Evolutionary conservation across 2,888 invertebrate species (phyloP).

Genomic region (Ganaspis brasiliensis): DNA sequence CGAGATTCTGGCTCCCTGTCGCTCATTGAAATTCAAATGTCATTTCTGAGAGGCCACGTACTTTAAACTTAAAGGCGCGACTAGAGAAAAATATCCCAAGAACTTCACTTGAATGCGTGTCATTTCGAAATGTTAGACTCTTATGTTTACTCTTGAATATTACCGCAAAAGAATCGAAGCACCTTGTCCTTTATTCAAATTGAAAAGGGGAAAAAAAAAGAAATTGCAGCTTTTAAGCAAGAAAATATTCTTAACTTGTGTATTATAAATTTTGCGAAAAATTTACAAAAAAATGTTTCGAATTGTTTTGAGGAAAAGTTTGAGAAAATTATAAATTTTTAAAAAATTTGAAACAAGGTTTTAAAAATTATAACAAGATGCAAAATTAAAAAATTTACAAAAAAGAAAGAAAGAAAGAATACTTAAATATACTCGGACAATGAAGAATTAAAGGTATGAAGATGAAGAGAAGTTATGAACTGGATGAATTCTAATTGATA

Average conservation of each 20-base stretch:
- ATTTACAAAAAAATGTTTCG: too few relatives aligned
- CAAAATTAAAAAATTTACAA: neutral
- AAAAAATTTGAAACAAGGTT: too few relatives aligned
- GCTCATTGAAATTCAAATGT: constrained; percentile 71
- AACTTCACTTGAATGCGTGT: constrained; percentile 50
- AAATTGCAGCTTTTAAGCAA: too few relatives aligned
- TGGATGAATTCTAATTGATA: neutral
- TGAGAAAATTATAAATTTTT: too few relatives aligned
- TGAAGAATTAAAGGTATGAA: neutral
- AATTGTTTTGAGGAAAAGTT: too few relatives aligned
- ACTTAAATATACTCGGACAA: neutral
- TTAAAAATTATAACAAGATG: too few relatives aligned
- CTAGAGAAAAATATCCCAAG: constrained; percentile 11
- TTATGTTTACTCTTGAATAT: constrained; percentile 71
- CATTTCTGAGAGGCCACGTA: constrained; percentile 65
- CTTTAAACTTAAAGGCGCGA: constrained; percentile 59
- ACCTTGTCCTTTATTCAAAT: constrained; percentile 17
- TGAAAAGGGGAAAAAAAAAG: neutral
- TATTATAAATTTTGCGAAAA: too few relatives aligned
- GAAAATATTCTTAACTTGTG: too few relatives aligned
- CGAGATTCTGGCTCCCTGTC: constrained; percentile 43
- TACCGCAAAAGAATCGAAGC: constrained; percentile 59
- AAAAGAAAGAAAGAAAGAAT: neutral
- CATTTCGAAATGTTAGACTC: constrained; percentile 65
- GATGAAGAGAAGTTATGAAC: constrained; percentile 17